Evolutionary conservation across 1,140 invertebrate genomes (phyloP), one percentile per base, ranked within the genome.

Genomic region (Platyscapa corneri): DNA sequence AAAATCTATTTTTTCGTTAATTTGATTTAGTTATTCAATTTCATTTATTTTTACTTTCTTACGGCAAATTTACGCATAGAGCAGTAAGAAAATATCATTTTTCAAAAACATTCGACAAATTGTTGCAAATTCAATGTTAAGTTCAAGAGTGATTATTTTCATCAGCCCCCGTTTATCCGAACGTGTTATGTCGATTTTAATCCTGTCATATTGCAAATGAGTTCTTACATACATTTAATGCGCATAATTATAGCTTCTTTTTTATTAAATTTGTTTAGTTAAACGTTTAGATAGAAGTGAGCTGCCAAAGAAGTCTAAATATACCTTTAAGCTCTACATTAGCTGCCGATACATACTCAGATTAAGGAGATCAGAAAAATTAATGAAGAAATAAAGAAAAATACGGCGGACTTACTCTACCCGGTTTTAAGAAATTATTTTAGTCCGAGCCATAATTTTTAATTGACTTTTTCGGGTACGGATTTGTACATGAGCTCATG

Each of bases 61-160:
- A n/a, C n/a, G n/a, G 80, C 53, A 86, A 86, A 80, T 76, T 72
- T 65, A 78, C 49, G 80, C n/a, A 42, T 72, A 83, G 64, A 72
- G 34, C 80, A 86, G 80, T 86, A 86, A 86, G 85, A 86, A 86
- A 86, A 86, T 86, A 86, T 86, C n/a, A 65, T 77, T 83, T 34
- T 70, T 86, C 23, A 34, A 60, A 34, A 81, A 65, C 65, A 23
- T 53, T 67, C 76, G 72, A 53, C 39, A 74, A 79, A 78, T 67
- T 18, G 67, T 82, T 65, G 20, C 65, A 10, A 67, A 65, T 78
- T 76, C 81, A 74, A 23, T 32, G 34, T 72, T 39, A 64, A 37
- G 16, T 81, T 42, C 12, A 75, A 49, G 39, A 75, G 81, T 74
- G 16, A 56, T 56, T 7, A 30, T 56, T 56, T 53, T 56, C 46